Evolutionary conservation across 2,113 vertebrate genomes (phyloP).

Genomic region (Campylomormyrus tamandua): DNA sequence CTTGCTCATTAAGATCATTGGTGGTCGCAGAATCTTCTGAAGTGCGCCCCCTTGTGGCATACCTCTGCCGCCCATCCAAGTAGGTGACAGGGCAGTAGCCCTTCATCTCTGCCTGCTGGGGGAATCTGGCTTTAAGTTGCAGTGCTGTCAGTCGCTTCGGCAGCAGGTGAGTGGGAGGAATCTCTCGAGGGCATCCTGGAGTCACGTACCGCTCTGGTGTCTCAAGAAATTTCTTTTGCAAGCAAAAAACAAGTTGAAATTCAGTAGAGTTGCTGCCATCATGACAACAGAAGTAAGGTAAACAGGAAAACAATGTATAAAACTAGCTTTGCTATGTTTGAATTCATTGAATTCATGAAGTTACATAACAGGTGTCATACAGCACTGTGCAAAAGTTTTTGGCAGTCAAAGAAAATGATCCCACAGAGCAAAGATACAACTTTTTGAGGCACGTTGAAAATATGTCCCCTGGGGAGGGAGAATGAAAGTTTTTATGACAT

Average conservation of each 20-base stretch:
- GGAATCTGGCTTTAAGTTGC: slow-evolving; percentile 73
- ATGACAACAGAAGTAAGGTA: neutral
- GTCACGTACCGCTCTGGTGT: slow-evolving; percentile 72
- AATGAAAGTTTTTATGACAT: neutral
- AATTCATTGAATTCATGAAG: neutral
- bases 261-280: neutral
- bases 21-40: neutral
- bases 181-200: slow-evolving; percentile 64
- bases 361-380: neutral
- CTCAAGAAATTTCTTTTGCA: slow-evolving; percentile 71
- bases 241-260: slow-evolving; percentile 25
- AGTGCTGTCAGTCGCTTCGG: slow-evolving; percentile 66
- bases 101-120: slow-evolving; percentile 71
- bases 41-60: slow-evolving; percentile 19
- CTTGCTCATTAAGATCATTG: neutral
- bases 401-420: neutral
- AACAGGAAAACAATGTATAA: neutral
- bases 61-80: slow-evolving; percentile 80
- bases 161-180: slow-evolving; percentile 65
- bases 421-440: neutral
- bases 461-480: neutral
- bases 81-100: slow-evolving; percentile 90
- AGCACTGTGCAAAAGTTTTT: neutral
- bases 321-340: neutral
- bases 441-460: neutral